phyloP scores from a whole-genome alignment of 2,113 vertebrate species.

The Psephotus haematonotus region DNA sequence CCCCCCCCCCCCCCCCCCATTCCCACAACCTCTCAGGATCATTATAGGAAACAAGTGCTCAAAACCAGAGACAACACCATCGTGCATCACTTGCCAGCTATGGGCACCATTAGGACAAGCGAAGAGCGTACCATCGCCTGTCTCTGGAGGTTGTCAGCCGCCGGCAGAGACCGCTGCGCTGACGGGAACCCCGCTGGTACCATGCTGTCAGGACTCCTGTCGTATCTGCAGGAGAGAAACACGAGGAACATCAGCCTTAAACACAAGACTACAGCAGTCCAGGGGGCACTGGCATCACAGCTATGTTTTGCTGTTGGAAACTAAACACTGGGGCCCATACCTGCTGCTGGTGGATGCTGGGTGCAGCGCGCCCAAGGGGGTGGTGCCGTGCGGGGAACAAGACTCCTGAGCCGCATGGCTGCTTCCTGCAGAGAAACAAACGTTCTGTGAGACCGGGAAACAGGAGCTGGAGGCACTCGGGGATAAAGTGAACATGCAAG shows the following conservation, averaged over 20 bases:
- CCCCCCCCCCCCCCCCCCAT: fast-evolving
- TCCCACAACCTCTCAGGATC: not conserved
- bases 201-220: constrained; percentile 68
- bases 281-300: fast-evolving
- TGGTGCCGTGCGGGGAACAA: constrained; percentile 66
- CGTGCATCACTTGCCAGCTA: fast-evolving
- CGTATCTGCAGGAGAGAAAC: constrained; percentile 61
- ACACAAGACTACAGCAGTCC: not conserved
- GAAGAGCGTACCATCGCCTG: constrained; percentile 80
- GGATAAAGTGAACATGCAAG: not conserved
- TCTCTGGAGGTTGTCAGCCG: constrained; percentile 84
- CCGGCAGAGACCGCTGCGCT: constrained; percentile 73
- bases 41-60: fast-evolving
- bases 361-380: constrained; percentile 65
- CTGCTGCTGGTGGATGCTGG: constrained; percentile 59
- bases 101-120: not conserved
- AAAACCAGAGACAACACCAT: fast-evolving
- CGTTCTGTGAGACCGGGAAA: not conserved
- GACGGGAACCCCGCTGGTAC: constrained; percentile 58
- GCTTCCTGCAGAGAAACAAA: constrained; percentile 80
- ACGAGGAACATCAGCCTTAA: not conserved
- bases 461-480: fast-evolving
- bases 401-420: constrained; percentile 83
- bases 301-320: not conserved
- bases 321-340: not conserved